These are phyloP conservation scores for Vanessa tameamea DNA, from an alignment of 1,140 invertebrate genomes.

Conservation along the genomic window DNA sequence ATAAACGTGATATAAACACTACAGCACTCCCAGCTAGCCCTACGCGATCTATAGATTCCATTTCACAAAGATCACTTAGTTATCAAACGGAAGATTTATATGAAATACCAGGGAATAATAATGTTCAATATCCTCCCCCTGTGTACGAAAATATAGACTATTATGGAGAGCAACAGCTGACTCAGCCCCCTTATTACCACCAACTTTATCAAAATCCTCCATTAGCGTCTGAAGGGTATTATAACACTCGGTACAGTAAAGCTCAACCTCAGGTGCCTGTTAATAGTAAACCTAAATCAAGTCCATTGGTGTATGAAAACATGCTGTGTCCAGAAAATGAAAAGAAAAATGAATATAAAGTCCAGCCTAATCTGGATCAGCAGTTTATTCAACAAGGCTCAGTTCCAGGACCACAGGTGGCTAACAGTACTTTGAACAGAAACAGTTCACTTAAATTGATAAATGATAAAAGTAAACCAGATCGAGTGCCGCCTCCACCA, in stretches of 20 bases:
- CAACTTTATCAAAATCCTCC: conserved; percentile 77
- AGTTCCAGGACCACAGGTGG: conserved; percentile 71
- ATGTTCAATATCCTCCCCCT: conserved; percentile 78
- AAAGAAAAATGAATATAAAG: conserved; percentile 68
- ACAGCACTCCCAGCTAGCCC: conserved; percentile 70
- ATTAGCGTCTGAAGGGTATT: conserved; percentile 78
- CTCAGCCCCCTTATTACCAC: conserved; percentile 84
- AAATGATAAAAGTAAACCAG: conserved; percentile 62
- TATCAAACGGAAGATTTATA: conserved; percentile 81
- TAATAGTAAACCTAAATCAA: conserved; percentile 77
- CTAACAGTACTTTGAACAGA: conserved; percentile 59
- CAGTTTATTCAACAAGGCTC: conserved; percentile 70
- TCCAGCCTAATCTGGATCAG: conserved; percentile 58
- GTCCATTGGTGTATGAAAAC: conserved; percentile 70
- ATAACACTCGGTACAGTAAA: conserved; percentile 82
- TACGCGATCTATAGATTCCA: conserved; percentile 81
- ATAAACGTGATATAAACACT: conserved; percentile 76
- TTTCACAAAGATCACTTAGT: conserved; percentile 84
- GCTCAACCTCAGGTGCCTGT: conserved; percentile 87
- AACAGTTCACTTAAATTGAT: conserved; percentile 53
- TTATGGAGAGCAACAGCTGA: conserved; percentile 81
- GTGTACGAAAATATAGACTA: conserved; percentile 92
- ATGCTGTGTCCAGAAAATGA: conserved; percentile 73
- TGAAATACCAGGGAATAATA: conserved; percentile 71
- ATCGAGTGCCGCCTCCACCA: conserved; percentile 63